phyloP scores from a whole-genome alignment of 2,113 vertebrate species.

The Podocnemis expansa region DNA sequence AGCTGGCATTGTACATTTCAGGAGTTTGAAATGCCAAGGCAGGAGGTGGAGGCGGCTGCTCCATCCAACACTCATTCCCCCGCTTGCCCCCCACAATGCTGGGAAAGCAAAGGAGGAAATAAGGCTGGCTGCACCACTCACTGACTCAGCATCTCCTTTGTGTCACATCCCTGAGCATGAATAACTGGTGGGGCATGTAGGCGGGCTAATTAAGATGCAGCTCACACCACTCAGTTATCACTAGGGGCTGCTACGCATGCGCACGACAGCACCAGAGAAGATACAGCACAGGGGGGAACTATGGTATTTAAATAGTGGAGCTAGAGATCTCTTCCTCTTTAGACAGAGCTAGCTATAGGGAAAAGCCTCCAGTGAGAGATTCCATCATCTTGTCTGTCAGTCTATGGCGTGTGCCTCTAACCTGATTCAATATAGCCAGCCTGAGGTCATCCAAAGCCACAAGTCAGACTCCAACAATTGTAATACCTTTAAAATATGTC shows the following conservation, averaged over 20 bases:
- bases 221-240: background rate
- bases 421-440: background rate
- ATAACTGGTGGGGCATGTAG: background rate
- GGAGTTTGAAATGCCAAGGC: background rate
- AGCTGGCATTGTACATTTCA: background rate
- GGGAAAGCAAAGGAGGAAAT: background rate
- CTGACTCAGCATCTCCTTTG: background rate
- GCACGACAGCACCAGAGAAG: background rate
- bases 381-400: background rate
- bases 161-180: background rate
- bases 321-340: background rate
- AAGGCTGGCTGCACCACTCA: background rate
- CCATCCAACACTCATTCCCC: background rate
- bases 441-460: background rate
- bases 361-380: background rate
- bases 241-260: background rate
- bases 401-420: background rate
- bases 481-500: background rate
- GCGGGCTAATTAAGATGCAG: background rate
- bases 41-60: background rate
- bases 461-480: background rate
- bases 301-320: rapidly evolving
- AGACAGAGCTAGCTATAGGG: background rate
- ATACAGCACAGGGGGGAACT: background rate
- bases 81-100: background rate